Conservation (phyloP, 2,113 vertebrate species). For the Heterotilapia buettikoferi region DNA sequence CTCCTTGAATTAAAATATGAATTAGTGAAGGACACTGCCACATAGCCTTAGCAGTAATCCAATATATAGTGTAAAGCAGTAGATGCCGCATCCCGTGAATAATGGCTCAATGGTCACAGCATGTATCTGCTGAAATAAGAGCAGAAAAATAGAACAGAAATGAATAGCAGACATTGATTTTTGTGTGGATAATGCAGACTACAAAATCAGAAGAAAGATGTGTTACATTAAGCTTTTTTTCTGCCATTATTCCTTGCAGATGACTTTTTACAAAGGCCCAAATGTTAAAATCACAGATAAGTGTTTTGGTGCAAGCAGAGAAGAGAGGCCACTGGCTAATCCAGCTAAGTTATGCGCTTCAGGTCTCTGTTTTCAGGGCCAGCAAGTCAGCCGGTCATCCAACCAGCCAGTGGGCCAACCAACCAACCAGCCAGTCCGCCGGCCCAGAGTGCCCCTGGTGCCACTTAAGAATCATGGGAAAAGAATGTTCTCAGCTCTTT, state of each 20-base stretch:
- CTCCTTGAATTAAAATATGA: not conserved
- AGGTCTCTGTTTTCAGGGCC: conserved; percentile 10
- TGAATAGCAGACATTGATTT: not conserved
- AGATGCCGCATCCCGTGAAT: not conserved
- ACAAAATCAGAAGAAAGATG: not conserved
- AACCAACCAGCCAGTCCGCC: not conserved
- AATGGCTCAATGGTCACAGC: not conserved
- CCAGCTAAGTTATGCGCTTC: conserved; percentile 34
- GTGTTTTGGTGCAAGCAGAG: conserved; percentile 6
- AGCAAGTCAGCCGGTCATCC: conserved; percentile 10
- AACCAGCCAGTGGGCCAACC: conserved; percentile 11
- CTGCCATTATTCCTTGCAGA: not conserved
- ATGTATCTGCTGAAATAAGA: not conserved
- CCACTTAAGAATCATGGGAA: conserved; percentile 75
- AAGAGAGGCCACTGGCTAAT: conserved; percentile 19
- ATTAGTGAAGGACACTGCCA: not conserved
- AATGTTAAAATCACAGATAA: not conserved
- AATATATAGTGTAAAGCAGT: not conserved
- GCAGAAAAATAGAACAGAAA: not conserved
- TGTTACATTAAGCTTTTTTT: not conserved
- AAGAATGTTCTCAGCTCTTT: conserved; percentile 68
- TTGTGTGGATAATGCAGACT: not conserved
- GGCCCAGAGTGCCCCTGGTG: conserved; percentile 45
- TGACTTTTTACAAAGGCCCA: not conserved
- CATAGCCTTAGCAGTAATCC: not conserved